Base-by-base conservation (phyloP, 2,888 invertebrate species). In the Steinernema carpocapsae region DNA sequence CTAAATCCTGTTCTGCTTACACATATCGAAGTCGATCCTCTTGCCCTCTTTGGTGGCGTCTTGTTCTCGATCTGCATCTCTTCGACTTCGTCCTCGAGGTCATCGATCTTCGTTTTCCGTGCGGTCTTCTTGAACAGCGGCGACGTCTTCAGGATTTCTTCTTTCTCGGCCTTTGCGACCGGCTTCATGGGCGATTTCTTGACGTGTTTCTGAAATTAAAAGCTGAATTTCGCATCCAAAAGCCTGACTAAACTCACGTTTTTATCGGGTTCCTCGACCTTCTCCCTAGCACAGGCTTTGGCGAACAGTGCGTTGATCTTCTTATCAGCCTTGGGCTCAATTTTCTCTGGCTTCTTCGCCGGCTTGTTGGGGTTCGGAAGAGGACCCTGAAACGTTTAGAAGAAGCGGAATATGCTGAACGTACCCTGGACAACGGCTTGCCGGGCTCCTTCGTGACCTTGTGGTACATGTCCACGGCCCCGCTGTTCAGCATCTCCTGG, bases 201-300 rank as follows among this genome's bases (percentile, higher is more conserved):
- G 14, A 37, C 3, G 19, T 64, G 64, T n/a, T 64, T 64, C 64
- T 64, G n/a, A 64, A 37, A 64, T 48, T 48, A 29, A 32, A 64
- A 37, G 37, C 10, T 37, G 4, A 37, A 29, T 6, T 48, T 14
- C 2, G 10, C 6, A 56, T 14, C 56, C 7, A 32, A 64, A 12
- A 64, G 10, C 1, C 37, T 1, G 1, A 2, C 17, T 17, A 32
- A 32, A 64, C 64, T 64, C 17, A 64, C 64, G 19, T 64, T 64
- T 32, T 64, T 64, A n/a, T 64, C 64, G 19, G 64, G 64, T 32
- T 64, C 64, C n/a, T 64, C 64, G n/a, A 24, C n/a, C 48, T 71
- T 71, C 51, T 71, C 48, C 2, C 48, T 14, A 14, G 17, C 71
- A 14, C 46, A 48, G 7, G 71, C 71, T 32, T 71, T 71, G 6